Conservation (phyloP, 2,113 vertebrate species). For the Sturnira hondurensis region DNA sequence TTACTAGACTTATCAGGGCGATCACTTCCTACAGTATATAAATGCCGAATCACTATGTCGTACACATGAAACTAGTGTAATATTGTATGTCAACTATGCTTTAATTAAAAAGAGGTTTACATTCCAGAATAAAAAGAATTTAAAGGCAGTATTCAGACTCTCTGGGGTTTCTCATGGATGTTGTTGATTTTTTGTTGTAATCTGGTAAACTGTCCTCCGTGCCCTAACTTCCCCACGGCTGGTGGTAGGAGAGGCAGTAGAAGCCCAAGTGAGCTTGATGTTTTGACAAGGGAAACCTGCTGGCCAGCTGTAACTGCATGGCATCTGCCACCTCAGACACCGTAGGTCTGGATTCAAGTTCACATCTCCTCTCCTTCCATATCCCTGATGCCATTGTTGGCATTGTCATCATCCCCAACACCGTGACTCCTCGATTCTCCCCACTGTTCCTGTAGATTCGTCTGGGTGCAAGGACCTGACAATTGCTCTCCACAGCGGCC, state of each 20-base stretch:
- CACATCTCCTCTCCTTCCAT: neutral
- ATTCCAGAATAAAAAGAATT: neutral
- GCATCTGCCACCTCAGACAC: too few species aligned
- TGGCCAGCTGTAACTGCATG: neutral
- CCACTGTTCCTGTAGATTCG: accelerated
- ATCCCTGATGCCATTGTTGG: neutral
- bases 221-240: neutral
- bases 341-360: neutral
- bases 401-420: neutral
- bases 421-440: neutral
- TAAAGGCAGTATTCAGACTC: neutral
- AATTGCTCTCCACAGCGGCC: too few species aligned
- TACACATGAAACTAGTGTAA: too few species aligned
- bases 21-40: too few species aligned
- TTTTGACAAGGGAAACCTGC: neutral
- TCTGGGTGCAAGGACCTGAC: neutral
- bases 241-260: neutral
- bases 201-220: neutral
- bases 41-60: too few species aligned
- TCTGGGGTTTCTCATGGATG: too few species aligned
- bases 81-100: too few species aligned
- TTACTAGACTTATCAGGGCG: neutral
- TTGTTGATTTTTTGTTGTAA: neutral
- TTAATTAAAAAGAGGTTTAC: neutral
- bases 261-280: neutral